A percentile compares a stretch with the other conserved stretches of the same genome.
Conservation (phyloP, 2,797 vertebrate genomes). For the Cuculus canorus region DNA sequence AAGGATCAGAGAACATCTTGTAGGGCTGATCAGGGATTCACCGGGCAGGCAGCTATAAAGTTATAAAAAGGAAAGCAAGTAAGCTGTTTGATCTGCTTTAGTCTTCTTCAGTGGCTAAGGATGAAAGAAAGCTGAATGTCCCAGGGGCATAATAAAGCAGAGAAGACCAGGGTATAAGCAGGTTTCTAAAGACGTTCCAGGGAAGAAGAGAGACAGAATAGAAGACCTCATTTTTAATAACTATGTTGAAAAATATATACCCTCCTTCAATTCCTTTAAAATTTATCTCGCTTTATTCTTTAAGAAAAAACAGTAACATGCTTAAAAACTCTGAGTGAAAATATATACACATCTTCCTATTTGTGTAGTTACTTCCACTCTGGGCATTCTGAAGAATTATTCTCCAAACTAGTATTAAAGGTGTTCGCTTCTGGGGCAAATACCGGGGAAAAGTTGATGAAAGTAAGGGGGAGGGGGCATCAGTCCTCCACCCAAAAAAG, state of each 20-base stretch:
- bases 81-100: slow-evolving; percentile 36
- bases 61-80: slow-evolving; percentile 19
- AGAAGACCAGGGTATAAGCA: neutral
- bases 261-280: neutral
- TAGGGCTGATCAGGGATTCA: slow-evolving; percentile 36
- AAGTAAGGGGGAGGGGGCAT: neutral
- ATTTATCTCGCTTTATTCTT: neutral
- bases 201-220: neutral
- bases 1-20: slow-evolving; percentile 41
- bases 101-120: neutral
- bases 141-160: neutral
- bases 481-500: neutral
- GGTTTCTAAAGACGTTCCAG: neutral
- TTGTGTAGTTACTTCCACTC: neutral
- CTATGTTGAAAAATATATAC: neutral
- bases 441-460: neutral
- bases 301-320: neutral
- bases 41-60: neutral
- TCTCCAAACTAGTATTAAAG: neutral
- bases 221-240: neutral
- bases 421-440: neutral
- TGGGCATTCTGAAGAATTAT: neutral
- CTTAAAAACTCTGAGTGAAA: neutral
- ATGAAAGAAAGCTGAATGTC: neutral
- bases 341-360: neutral